Base-by-base conservation (phyloP, 2,113 vertebrate genomes). In the Actenoides hombroni region DNA sequence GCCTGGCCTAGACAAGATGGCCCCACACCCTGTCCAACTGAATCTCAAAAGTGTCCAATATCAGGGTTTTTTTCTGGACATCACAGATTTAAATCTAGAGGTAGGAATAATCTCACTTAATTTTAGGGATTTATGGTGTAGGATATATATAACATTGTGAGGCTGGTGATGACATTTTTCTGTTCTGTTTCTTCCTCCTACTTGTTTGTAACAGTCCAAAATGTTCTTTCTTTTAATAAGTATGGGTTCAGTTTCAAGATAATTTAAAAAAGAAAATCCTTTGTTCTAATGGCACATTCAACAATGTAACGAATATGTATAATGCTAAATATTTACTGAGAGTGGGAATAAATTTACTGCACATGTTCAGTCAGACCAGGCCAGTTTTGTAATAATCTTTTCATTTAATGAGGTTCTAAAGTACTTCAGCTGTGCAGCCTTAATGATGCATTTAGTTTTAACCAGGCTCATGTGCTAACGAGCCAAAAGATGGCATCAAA, bases 391-490 rank as follows among this genome's bases (percentile, higher is more conserved):
- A 67, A 75, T 69, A 53, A 74, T 65, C 56, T 84, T 84, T 69
- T 29, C 37, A 33, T 35, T 84, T 93, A 87, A 92, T 93, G 91
- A 94, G 82, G 37, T 75, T 93, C 61, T 87, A 6, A 82, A 75
- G 75, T 11, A 10, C 1, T 10, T 84, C 53, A 70, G 37, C 78
- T 78, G 49, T 80, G 60, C 64, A 91, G 69, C 85, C 37, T 78
- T 92, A 95, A 90, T 57, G 92, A 67, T 23, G 64, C 84, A 37
- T 67, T 16, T 44, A 71, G 71, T 83, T 82, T 88, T 81, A 86
- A 88, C 68, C 28, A 33, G 81, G 9, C 33, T 93, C 5, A 1
- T 42, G 81, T 64, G 73, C 44, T 91, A 95, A 89, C 8, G 37
- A 95, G 61, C 25, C 82, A 57, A 84, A 89, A 56, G n/a, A 74